Evolutionary conservation across 2,113 vertebrate genomes (phyloP).

Genomic region (Hydrochoerus hydrochaeris): DNA sequence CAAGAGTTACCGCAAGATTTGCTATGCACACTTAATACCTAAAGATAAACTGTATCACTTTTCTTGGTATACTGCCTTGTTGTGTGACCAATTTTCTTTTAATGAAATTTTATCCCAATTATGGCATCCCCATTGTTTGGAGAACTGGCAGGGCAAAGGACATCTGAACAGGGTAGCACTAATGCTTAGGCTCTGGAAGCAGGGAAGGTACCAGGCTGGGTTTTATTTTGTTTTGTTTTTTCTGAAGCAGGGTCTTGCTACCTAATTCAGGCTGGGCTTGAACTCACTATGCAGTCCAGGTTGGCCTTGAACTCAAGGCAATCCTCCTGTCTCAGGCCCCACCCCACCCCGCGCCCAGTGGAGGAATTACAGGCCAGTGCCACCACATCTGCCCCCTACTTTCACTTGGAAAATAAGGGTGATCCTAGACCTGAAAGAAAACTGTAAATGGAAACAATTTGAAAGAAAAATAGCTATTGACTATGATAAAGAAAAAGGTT

Average conservation of each 20-base stretch:
- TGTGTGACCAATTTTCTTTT: not conserved
- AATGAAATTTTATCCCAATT: not conserved
- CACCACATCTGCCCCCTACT: not conserved
- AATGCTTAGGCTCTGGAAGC: not conserved
- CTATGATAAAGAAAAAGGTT: constrained; percentile 35
- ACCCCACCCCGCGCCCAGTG: no score
- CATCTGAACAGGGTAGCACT: rapidly evolving
- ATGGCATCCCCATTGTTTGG: not conserved
- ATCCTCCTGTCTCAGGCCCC: not conserved
- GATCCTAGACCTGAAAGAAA: constrained; percentile 40
- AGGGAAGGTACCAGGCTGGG: rapidly evolving
- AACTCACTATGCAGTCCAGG: not conserved
- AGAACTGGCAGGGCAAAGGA: not conserved
- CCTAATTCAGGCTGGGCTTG: not conserved
- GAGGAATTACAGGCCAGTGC: not conserved
- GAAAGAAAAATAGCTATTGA: not conserved
- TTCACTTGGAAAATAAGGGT: not conserved
- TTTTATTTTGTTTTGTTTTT: not conserved
- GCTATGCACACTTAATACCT: not conserved
- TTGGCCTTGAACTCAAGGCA: not conserved
- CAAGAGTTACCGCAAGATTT: not conserved
- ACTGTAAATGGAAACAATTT: not conserved
- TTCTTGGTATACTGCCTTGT: not conserved
- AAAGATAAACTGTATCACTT: not conserved
- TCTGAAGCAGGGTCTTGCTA: not conserved